Evolutionary conservation across 2,888 invertebrate species (phyloP).

Genomic region (Apamea crenata): DNA sequence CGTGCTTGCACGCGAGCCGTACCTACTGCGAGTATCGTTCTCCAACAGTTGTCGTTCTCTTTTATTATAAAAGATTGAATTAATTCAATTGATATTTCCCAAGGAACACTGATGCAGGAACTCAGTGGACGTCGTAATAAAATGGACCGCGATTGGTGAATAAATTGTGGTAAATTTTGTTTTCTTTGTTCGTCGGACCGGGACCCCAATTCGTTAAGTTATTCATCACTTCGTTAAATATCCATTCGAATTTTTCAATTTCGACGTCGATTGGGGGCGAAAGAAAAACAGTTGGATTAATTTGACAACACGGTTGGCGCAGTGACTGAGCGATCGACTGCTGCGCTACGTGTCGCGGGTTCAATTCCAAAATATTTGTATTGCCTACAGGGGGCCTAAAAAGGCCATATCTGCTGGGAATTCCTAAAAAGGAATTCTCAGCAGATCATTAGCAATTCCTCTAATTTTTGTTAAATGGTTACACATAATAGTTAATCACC

Average conservation of each 20-base stretch:
- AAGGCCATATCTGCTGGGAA: too few species aligned
- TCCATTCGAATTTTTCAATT: conserved; percentile 49
- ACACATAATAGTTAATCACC: too few species aligned
- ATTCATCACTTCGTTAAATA: conserved; percentile 58
- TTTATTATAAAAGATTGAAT: conserved; percentile 63
- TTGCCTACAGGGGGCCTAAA: too few species aligned
- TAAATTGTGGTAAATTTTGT: conserved; percentile 56
- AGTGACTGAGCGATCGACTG: too few species aligned
- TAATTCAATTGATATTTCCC: conserved; percentile 61
- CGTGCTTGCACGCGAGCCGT: conserved; percentile 43
- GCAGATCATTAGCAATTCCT: too few species aligned
- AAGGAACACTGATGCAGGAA: conserved; percentile 48
- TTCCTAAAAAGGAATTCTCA: too few species aligned
- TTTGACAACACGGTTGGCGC: too few species aligned
- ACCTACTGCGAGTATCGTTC: conserved; percentile 28
- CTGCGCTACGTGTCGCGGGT: too few species aligned
- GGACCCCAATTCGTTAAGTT: conserved; percentile 42
- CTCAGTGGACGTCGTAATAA: conserved; percentile 43
- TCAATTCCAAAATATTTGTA: too few species aligned
- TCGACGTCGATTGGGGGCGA: conserved; percentile 2
- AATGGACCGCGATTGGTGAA: conserved; percentile 55
- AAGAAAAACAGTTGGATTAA: conserved; percentile 40
- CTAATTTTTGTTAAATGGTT: too few species aligned
- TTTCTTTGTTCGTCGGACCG: conserved; percentile 48
- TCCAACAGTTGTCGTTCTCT: conserved; percentile 47